Conservation (phyloP, 2,888 invertebrate species). For the Lasioglossum oenotherae region DNA sequence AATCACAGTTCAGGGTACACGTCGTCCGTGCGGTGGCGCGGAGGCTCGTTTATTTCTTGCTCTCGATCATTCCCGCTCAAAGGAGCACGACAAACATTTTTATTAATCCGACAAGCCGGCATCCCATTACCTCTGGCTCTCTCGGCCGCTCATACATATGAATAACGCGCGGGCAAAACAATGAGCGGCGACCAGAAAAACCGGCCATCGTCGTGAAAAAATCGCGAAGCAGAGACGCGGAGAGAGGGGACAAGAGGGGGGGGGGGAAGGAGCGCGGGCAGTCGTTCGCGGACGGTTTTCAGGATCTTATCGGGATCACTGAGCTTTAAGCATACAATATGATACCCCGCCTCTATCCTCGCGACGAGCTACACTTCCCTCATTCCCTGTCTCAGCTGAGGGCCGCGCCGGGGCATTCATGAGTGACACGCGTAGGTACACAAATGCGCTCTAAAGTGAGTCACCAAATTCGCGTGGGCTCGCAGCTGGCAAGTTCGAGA, state of each 20-base stretch:
- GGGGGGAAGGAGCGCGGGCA: background rate
- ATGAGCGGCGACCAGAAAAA: conserved; percentile 24
- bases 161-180: conserved; percentile 40
- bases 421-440: conserved; percentile 63
- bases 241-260: background rate
- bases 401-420: conserved; percentile 54
- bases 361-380: background rate
- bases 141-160: conserved; percentile 44
- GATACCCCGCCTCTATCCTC: conserved; percentile 40
- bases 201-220: background rate
- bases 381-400: conserved; percentile 16
- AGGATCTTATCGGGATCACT: conserved; percentile 62
- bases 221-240: background rate
- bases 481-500: conserved; percentile 64
- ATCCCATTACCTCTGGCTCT: conserved; percentile 42
- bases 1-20: conserved; percentile 34
- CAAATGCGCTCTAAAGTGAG: conserved; percentile 63
- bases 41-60: conserved; percentile 45
- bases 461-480: conserved; percentile 73
- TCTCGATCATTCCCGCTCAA: conserved; percentile 44
- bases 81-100: conserved; percentile 50
- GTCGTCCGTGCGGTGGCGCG: background rate
- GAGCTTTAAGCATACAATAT: conserved; percentile 55
- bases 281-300: conserved; percentile 53
- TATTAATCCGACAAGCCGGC: conserved; percentile 48